phyloP scores from a whole-genome alignment of 2,113 vertebrate genomes.

The Callionymus lyra region DNA sequence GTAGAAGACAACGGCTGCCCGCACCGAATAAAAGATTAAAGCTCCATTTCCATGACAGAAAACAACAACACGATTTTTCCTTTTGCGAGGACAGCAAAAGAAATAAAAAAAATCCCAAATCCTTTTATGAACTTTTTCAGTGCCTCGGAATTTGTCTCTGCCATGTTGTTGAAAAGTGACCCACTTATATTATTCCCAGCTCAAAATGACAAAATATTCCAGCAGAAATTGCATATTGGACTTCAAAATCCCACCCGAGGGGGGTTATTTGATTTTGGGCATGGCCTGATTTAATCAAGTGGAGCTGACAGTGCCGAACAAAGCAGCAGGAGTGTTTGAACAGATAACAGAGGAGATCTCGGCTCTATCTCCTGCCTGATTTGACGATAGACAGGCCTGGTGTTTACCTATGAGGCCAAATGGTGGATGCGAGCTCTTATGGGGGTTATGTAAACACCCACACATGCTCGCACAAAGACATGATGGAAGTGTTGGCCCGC shows the following conservation, averaged over 20 bases:
- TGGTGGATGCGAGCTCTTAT: conserved; percentile 38
- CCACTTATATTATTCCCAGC: conserved; percentile 25
- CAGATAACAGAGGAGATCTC: conserved; percentile 39
- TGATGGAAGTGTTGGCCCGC: conserved; percentile 14
- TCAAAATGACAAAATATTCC: conserved; percentile 17
- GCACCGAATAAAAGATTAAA: conserved; percentile 33
- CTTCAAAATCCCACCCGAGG: conserved; percentile 36
- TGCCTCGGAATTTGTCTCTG: not conserved
- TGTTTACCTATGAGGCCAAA: conserved; percentile 50
- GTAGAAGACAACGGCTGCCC: conserved; percentile 6
- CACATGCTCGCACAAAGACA: conserved; percentile 31
- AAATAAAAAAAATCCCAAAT: not conserved
- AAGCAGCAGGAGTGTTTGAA: conserved; percentile 41
- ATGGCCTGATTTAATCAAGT: conserved; percentile 52
- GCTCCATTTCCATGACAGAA: conserved; percentile 2
- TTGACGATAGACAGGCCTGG: conserved; percentile 24
- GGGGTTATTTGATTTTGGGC: conserved; percentile 50
- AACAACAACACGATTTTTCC: not conserved
- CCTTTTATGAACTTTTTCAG: too few species aligned
- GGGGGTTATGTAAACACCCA: conserved; percentile 50
- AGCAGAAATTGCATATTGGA: conserved; percentile 27
- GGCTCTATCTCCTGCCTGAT: conserved; percentile 28
- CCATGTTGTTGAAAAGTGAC: conserved; percentile 10
- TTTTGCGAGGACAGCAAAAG: not conserved
- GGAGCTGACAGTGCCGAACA: conserved; percentile 42